Percentiles rank a stretch among this genome's conserved stretches.
Conservation (phyloP, 2,797 vertebrate species). For the Pyrocephalus nanus region DNA sequence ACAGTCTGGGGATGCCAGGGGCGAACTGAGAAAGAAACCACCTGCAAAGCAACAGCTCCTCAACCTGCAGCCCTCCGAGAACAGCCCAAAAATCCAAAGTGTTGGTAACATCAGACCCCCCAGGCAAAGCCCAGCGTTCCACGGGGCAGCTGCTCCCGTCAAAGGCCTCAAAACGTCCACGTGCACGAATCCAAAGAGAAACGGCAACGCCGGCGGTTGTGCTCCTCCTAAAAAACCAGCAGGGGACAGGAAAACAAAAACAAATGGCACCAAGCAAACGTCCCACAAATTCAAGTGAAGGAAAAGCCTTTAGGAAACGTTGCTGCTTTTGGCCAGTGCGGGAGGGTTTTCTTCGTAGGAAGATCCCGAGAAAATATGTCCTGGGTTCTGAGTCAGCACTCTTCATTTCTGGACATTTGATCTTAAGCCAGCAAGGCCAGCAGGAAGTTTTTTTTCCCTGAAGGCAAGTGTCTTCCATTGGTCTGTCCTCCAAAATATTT, state of each 20-base stretch:
- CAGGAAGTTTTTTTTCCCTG: conserved; percentile 34
- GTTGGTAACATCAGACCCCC: conserved; percentile 61
- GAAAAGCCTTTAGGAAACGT: not conserved
- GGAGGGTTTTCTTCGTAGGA: not conserved
- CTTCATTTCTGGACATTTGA: not conserved
- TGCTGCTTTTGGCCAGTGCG: not conserved
- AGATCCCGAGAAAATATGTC: not conserved
- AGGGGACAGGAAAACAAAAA: conserved; percentile 65
- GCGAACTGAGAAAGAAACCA: conserved; percentile 54
- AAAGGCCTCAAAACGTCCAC: conserved; percentile 23
- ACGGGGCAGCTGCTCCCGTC: not conserved
- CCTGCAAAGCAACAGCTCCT: conserved; percentile 1
- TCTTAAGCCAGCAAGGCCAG: not conserved
- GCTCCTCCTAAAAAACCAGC: conserved; percentile 17
- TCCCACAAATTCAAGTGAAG: conserved; percentile 42
- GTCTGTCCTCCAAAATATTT: not conserved
- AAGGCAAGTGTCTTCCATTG: conserved; percentile 23
- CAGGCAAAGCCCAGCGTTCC: not conserved
- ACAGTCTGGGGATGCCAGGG: not conserved
- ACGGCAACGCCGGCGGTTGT: conserved; percentile 2
- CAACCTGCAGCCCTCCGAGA: not conserved
- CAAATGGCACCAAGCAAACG: conserved; percentile 49
- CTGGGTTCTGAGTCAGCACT: not conserved
- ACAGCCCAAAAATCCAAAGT: conserved; percentile 49
- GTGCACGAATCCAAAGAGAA: conserved; percentile 63